Conservation (phyloP, 2,113 vertebrate genomes). For the Silurus asotus region DNA sequence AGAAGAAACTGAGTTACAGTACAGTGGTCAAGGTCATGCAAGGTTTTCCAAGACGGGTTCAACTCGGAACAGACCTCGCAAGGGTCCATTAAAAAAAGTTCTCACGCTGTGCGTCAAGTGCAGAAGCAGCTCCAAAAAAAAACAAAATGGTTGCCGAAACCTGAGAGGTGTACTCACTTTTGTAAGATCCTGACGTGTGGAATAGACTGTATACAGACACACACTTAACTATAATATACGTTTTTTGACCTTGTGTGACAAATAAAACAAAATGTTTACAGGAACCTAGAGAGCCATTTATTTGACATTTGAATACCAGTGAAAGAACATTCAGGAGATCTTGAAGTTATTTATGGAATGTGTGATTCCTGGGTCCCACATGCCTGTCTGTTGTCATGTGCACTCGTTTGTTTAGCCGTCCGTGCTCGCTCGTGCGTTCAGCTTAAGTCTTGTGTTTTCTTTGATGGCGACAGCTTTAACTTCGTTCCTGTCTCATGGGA, state of each 20-base stretch:
- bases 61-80: too few species aligned
- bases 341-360: constrained; percentile 13
- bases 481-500: constrained; percentile 48
- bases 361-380: constrained; percentile 28
- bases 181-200: too few species aligned
- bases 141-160: too few species aligned
- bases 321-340: neutral
- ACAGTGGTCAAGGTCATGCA: too few species aligned
- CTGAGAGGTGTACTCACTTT: too few species aligned
- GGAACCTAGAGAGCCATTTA: neutral
- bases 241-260: neutral
- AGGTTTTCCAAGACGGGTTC: too few species aligned
- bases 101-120: too few species aligned
- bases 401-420: constrained; percentile 7
- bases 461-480: constrained; percentile 47
- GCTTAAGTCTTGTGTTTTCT: constrained; percentile 43
- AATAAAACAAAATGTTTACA: neutral
- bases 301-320: neutral
- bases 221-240: neutral
- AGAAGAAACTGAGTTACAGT: too few species aligned
- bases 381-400: constrained; percentile 28
- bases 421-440: constrained; percentile 1
- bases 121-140: too few species aligned
- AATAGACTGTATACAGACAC: neutral
- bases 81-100: too few species aligned